These are phyloP conservation scores for Eupithecia vulgata DNA, from an alignment of 2,888 invertebrate species.

Conservation along the genomic window DNA sequence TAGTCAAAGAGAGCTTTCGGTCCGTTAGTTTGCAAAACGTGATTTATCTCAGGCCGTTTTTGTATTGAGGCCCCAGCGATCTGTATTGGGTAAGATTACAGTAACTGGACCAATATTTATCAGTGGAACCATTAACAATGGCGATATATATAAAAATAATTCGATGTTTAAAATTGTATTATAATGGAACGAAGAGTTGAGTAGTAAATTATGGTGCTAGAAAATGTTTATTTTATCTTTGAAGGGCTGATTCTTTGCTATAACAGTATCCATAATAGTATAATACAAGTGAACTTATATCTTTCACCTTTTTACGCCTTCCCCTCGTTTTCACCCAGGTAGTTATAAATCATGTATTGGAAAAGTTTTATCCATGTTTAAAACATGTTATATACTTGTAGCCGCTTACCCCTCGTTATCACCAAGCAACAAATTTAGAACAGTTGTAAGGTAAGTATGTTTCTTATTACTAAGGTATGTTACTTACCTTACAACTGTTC, in stretches of 20 bases:
- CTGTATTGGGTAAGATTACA: not conserved
- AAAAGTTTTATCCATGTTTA: too few species aligned
- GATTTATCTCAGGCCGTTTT: slow-evolving; percentile 37
- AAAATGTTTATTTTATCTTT: not conserved
- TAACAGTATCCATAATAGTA: not conserved
- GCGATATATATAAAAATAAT: not conserved
- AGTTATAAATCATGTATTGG: too few species aligned
- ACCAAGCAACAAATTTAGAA: too few species aligned
- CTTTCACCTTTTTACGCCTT: too few species aligned
- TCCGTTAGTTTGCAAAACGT: slow-evolving; percentile 37
- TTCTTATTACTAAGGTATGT: too few species aligned
- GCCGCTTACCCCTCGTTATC: too few species aligned
- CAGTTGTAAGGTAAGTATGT: too few species aligned
- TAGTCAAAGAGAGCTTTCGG: slow-evolving; percentile 40
- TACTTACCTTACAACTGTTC: too few species aligned
- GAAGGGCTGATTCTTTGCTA: not conserved
- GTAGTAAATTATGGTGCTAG: not conserved
- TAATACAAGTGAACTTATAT: too few species aligned
- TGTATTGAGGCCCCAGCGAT: slow-evolving; percentile 6
- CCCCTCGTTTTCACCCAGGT: too few species aligned
- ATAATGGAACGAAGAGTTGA: not conserved
- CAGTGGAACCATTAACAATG: not conserved
- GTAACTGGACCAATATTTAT: slow-evolving; percentile 1
- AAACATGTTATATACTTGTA: too few species aligned
- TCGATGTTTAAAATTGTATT: too few species aligned